These are phyloP conservation scores for Scophthalmus maximus DNA, from an alignment of 2,113 vertebrate species.

Conservation along the genomic window DNA sequence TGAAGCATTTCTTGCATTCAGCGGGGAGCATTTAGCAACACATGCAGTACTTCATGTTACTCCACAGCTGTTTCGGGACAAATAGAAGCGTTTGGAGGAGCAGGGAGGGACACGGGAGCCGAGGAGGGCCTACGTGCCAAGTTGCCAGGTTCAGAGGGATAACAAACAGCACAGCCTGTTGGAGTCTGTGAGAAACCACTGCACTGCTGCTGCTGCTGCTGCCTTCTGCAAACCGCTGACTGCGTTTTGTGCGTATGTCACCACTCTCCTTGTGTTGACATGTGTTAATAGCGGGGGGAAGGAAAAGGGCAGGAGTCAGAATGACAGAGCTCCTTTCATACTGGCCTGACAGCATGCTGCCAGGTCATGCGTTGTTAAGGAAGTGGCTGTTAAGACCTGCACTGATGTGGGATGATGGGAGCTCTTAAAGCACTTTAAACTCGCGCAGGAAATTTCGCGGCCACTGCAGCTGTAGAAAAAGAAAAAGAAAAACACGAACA, in stretches of 20 bases:
- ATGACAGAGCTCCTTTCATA: constrained; percentile 72
- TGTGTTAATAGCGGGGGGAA: constrained; percentile 59
- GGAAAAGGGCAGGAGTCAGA: constrained; percentile 45
- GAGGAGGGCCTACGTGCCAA: constrained; percentile 47
- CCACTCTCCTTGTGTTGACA: constrained; percentile 59
- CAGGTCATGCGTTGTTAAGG: constrained; percentile 51
- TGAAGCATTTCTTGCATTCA: constrained; percentile 71
- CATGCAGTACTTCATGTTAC: constrained; percentile 62
- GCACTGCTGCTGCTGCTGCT: constrained; percentile 29
- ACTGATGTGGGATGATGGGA: constrained; percentile 51
- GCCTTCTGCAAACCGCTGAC: constrained; percentile 41
- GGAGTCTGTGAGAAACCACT: constrained; percentile 59
- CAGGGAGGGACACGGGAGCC: constrained; percentile 29
- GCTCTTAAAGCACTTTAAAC: constrained; percentile 31
- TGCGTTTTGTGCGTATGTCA: constrained; percentile 41
- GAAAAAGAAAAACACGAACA: too few relatives aligned
- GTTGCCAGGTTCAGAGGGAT: constrained; percentile 69
- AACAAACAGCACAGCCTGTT: constrained; percentile 48
- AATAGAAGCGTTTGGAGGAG: constrained; percentile 62
- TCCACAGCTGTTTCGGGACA: constrained; percentile 76
- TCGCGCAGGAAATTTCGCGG: constrained; percentile 8
- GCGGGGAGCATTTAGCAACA: constrained; percentile 71
- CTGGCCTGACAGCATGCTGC: constrained; percentile 63
- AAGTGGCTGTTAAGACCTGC: constrained; percentile 60
- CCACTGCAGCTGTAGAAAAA: constrained; percentile 8